Evolutionary conservation across 2,113 vertebrate genomes (phyloP), one percentile per base, ranked within the genome.

Genomic region (Xyliphius kryptos): DNA sequence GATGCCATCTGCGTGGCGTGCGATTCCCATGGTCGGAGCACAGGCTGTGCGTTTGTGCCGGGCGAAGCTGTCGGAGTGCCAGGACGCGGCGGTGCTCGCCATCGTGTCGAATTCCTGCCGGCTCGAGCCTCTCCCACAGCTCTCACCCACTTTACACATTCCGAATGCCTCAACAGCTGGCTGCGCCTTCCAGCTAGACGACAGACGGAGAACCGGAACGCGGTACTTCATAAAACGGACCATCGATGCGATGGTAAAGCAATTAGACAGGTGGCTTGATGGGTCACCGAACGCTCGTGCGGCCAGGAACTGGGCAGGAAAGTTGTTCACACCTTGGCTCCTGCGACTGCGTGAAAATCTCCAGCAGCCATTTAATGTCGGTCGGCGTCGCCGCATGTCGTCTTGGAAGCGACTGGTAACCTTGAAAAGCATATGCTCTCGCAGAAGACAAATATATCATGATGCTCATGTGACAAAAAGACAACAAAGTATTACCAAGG

Each of bases 91-190:
- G 51, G 55, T 11, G 11, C 74, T 67, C 65, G 49, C 32, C 48
- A 67, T 51, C 53, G 9, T 32, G 36, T 56, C 26, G 22, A 37
- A 68, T 72, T 64, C 70, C 50, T 61, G 50, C 43, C 44, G 46
- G 14, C 36, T 41, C 40, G 70, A 63, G 69, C 67, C 79, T 76
- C 81, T 82, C 81, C 78, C 76, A 78, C 74, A 69, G 73, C 80
- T 84, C 81, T 72, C 80, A 78, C 74, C 81, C 51, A 70, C 69
- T 71, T 79, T 79, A 80, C 76, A 82, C 80, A 82, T 83, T 83
- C 81, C 75, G 63, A 14, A 75, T 70, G 75, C 80, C 71, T 63
- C 72, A 76, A 85, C 86, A 86, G 85, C 85, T 85, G 86, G 78
- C 77, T 69, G 7, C 20, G 62, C 71, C 66, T 73, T 58, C 66